Percentiles rank a stretch among this genome's conserved stretches.
Conservation (phyloP, 1,140 invertebrate genomes). For the Heliothis virescens region DNA sequence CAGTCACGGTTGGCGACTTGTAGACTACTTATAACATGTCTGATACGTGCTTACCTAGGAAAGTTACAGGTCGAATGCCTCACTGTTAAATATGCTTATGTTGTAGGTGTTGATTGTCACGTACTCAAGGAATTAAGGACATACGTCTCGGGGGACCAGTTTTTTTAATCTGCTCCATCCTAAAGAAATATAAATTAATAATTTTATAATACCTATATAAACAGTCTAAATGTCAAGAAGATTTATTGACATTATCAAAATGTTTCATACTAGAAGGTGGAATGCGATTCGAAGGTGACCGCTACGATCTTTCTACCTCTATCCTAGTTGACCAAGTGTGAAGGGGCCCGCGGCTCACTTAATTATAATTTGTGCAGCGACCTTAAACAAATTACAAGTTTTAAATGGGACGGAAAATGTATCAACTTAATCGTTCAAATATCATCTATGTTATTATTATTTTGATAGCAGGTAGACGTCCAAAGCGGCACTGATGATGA, state of each 20-base stretch:
- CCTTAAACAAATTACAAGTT: slow-evolving; percentile 10
- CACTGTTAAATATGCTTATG: not conserved
- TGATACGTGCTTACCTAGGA: too few relatives aligned
- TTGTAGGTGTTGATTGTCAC: not conserved
- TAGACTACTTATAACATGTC: too few relatives aligned
- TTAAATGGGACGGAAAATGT: slow-evolving; percentile 9
- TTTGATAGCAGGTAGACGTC: not conserved
- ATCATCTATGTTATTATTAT: not conserved
- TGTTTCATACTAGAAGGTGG: slow-evolving; percentile 25
- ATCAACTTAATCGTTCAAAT: not conserved
- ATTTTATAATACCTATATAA: slow-evolving; percentile 13
- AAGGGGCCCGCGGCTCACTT: not conserved
- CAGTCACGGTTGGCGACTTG: too few relatives aligned
- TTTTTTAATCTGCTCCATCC: slow-evolving; percentile 8
- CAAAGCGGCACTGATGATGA: not conserved
- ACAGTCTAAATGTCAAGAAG: slow-evolving; percentile 34
- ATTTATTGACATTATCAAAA: slow-evolving; percentile 34
- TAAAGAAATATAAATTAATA: not conserved
- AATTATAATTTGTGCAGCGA: slow-evolving; percentile 8
- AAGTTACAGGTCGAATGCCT: too few relatives aligned
- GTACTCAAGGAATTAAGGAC: not conserved
- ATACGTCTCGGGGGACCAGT: slow-evolving; percentile 13
- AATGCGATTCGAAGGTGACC: slow-evolving; percentile 29
- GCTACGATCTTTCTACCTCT: slow-evolving; percentile 20
- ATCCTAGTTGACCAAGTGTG: slow-evolving; percentile 21